Evolutionary conservation across 2,113 vertebrate species (phyloP).

Genomic region (Toxotes jaculatrix): DNA sequence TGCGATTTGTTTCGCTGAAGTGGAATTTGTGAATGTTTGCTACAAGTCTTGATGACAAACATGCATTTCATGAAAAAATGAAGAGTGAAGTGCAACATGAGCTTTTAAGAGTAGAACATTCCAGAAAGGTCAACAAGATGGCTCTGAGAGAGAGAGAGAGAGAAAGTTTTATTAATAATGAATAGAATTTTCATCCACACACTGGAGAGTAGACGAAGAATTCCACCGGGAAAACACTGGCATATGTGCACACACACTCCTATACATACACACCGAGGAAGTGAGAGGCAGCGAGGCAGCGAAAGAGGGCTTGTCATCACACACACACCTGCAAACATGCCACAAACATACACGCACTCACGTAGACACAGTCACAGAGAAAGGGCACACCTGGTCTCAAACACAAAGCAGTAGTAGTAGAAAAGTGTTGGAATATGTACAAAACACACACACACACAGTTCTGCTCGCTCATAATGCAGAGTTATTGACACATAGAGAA

Average conservation of each 20-base stretch:
- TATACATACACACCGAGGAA: background rate
- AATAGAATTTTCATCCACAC: constrained; percentile 68
- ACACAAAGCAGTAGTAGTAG: constrained; percentile 15
- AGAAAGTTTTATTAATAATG: constrained; percentile 75
- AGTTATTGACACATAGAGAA: constrained; percentile 77
- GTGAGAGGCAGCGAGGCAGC: background rate
- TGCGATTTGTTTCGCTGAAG: constrained; percentile 61
- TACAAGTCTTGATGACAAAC: constrained; percentile 65
- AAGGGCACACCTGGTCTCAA: constrained; percentile 25
- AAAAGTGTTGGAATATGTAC: constrained; percentile 33
- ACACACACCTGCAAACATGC: background rate
- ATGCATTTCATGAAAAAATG: constrained; percentile 78
- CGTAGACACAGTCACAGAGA: background rate
- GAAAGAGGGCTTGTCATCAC: background rate
- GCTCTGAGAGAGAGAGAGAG: constrained; percentile 39
- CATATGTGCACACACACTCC: constrained; percentile 12
- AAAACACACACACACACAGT: constrained; percentile 30
- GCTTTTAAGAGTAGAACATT: constrained; percentile 75
- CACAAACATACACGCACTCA: background rate
- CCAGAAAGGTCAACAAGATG: constrained; percentile 71
- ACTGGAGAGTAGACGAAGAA: constrained; percentile 53
- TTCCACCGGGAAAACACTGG: constrained; percentile 55
- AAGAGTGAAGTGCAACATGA: constrained; percentile 70
- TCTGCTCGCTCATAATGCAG: constrained; percentile 34
- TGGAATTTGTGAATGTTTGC: constrained; percentile 63